Evolutionary conservation across 2,113 vertebrate species (phyloP).

Genomic region (Cebidichthys violaceus): DNA sequence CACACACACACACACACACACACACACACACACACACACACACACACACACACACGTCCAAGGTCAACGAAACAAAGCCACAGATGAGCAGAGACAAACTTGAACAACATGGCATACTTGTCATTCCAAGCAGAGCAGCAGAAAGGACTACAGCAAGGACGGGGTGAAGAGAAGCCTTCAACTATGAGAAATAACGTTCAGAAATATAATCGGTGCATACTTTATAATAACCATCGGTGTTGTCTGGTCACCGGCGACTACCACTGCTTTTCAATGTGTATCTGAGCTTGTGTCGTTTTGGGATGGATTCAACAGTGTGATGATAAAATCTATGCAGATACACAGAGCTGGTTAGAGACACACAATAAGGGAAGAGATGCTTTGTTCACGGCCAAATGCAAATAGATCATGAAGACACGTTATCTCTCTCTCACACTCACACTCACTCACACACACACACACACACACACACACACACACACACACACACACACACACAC

Average conservation of each 20-base stretch:
- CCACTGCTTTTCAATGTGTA: neutral
- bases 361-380: neutral
- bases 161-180: neutral
- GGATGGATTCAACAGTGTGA: neutral
- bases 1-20: conserved; percentile 1
- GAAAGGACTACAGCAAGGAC: neutral
- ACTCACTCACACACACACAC: neutral
- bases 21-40: neutral
- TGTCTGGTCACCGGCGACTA: neutral
- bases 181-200: neutral
- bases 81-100: conserved; percentile 2
- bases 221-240: neutral
- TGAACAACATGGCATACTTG: conserved; percentile 18
- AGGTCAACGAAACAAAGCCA: conserved; percentile 2
- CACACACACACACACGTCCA: conserved; percentile 14
- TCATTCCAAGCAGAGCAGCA: conserved; percentile 1
- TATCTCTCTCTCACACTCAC: neutral
- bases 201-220: neutral
- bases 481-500: neutral
- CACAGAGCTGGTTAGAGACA: neutral
- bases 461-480: neutral
- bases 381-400: neutral
- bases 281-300: neutral
- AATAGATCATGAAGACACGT: neutral
- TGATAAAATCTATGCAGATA: neutral